Evolutionary conservation across 2,888 invertebrate genomes (phyloP).

Genomic region (Drosophila longiperda): DNA sequence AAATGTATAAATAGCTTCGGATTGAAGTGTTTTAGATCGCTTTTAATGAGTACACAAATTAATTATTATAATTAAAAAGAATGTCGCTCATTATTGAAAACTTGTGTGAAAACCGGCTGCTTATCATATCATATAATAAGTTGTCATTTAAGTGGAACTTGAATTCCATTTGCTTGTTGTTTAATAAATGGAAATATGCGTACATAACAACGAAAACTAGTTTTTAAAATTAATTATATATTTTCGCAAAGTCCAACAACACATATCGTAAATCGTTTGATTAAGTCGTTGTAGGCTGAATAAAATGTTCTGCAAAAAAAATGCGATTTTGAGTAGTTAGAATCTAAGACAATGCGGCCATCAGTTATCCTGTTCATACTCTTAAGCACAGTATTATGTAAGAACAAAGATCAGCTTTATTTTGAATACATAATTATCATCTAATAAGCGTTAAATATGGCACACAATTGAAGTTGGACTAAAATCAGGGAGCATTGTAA

Average conservation of each 20-base stretch:
- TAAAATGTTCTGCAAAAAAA: neutral
- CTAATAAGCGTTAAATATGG: constrained; percentile 19
- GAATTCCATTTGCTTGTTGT: neutral
- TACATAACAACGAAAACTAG: constrained; percentile 33
- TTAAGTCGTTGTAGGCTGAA: constrained; percentile 1
- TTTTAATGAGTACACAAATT: constrained; percentile 17
- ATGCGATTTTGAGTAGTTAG: constrained; percentile 22
- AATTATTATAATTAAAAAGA: constrained; percentile 2
- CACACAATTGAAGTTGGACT: constrained; percentile 38
- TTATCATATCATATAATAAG: constrained; percentile 36
- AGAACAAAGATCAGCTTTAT: constrained; percentile 32
- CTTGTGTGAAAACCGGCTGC: constrained; percentile 28
- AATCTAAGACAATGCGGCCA: constrained; percentile 24
- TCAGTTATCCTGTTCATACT: constrained; percentile 29
- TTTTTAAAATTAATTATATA: constrained; percentile 18
- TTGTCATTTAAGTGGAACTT: constrained; percentile 8
- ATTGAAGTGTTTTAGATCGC: constrained; percentile 4
- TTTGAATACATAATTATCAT: constrained; percentile 22
- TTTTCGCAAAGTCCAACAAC: constrained; percentile 17
- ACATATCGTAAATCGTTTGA: constrained; percentile 37
- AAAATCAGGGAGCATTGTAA: constrained; percentile 47
- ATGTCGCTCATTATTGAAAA: constrained; percentile 54
- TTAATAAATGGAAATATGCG: neutral
- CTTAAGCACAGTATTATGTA: constrained; percentile 24
- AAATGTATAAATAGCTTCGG: constrained; percentile 16